A percentile compares a stretch with the other conserved stretches of the same genome.
Conservation (phyloP, 2,888 invertebrate species). For the Archaeoteleia sp. region DNA sequence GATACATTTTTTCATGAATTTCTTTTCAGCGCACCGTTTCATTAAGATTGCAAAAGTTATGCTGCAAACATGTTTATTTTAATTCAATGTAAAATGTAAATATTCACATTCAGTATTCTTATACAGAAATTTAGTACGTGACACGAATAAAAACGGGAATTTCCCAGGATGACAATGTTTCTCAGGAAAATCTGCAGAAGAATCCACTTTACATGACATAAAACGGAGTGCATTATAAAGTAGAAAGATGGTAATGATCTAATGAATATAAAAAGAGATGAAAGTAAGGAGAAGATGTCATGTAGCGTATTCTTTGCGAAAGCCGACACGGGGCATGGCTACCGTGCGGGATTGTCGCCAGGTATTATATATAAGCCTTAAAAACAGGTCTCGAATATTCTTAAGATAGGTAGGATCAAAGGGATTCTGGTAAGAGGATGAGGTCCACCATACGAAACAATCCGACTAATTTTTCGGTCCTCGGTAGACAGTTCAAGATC, state of each 20-base stretch:
- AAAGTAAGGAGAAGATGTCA: constrained; percentile 29
- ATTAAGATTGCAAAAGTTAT: too few species aligned
- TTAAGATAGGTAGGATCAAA: constrained; percentile 47
- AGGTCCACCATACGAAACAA: constrained; percentile 63
- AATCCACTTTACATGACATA: constrained; percentile 41
- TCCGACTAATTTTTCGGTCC: constrained; percentile 64
- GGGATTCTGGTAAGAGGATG: constrained; percentile 60
- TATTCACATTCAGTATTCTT: constrained; percentile 6
- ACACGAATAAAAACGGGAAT: constrained; percentile 19
- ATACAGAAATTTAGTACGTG: background rate
- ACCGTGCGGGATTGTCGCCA: constrained; percentile 46
- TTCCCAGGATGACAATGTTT: constrained; percentile 21
- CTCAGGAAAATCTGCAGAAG: constrained; percentile 14
- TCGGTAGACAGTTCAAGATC: constrained; percentile 5
- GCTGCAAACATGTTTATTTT: too few species aligned
- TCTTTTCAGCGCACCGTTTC: too few species aligned
- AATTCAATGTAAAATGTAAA: too few species aligned
- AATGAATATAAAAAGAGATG: constrained; percentile 45
- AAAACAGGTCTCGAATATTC: constrained; percentile 53
- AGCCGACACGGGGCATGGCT: constrained; percentile 49
- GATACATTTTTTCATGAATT: too few species aligned
- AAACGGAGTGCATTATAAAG: constrained; percentile 39
- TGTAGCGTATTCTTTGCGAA: constrained; percentile 52
- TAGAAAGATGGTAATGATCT: constrained; percentile 43
- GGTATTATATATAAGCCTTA: constrained; percentile 49